phyloP scores from a whole-genome alignment of 2,797 vertebrate genomes.

The Gorsachius magnificus region DNA sequence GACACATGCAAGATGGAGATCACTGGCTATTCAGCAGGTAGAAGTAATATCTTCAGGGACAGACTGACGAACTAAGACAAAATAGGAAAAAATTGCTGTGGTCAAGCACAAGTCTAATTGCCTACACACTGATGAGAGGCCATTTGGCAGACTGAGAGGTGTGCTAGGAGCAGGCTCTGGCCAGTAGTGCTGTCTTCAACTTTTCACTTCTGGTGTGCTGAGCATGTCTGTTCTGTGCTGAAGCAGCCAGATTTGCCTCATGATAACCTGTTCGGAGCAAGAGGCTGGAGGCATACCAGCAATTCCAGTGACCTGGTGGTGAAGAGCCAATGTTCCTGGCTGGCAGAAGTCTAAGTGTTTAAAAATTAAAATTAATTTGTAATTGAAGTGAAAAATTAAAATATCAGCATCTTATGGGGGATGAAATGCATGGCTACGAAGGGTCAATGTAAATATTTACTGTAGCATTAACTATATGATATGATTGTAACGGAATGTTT shows the following conservation, averaged over 20 bases:
- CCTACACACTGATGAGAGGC: background rate
- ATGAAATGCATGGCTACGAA: background rate
- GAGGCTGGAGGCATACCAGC: background rate
- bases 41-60: background rate
- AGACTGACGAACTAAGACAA: background rate
- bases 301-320: background rate
- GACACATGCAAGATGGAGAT: background rate
- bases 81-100: background rate
- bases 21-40: background rate
- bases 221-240: background rate
- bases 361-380: background rate
- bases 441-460: constrained; percentile 57
- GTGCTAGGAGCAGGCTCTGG: background rate
- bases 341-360: background rate
- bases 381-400: background rate
- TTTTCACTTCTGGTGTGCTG: background rate
- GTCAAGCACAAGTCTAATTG: background rate
- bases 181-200: background rate
- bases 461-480: background rate
- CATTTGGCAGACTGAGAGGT: background rate
- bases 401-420: background rate
- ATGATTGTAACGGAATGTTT: constrained; percentile 13
- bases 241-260: background rate
- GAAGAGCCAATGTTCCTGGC: background rate
- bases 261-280: background rate